Evolutionary conservation across 2,888 invertebrate species (phyloP).

Genomic region (Germaria angustata): DNA sequence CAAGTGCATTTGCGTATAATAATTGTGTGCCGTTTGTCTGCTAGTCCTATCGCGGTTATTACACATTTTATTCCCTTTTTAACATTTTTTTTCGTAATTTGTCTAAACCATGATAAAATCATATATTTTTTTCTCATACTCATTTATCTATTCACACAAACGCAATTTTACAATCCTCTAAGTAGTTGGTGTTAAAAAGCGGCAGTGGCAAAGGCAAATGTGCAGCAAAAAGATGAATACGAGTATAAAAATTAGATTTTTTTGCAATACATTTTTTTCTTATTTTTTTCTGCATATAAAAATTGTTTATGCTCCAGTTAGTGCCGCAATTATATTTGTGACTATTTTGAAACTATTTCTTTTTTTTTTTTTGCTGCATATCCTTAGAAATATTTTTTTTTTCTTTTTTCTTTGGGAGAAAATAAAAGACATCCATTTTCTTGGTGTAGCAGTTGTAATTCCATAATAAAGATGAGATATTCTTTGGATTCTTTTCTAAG

Average conservation of each 20-base stretch:
- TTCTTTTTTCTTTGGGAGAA: not conserved
- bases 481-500: not conserved
- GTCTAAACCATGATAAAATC: not conserved
- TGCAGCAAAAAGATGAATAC: not conserved
- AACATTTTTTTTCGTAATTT: not conserved
- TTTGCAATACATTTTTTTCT: too few relatives aligned
- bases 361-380: not conserved
- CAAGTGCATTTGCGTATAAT: too few relatives aligned
- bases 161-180: too few relatives aligned
- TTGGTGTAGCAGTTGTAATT: not conserved
- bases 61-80: not conserved
- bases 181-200: too few relatives aligned
- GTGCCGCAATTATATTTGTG: slow-evolving; percentile 18
- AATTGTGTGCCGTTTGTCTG: too few relatives aligned
- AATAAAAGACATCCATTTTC: not conserved
- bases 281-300: not conserved
- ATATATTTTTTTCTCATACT: not conserved
- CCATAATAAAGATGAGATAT: not conserved
- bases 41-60: not conserved
- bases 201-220: not conserved
- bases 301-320: slow-evolving; percentile 54
- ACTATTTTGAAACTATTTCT: not conserved
- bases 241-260: too few relatives aligned
- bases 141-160: too few relatives aligned
- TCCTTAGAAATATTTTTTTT: not conserved